phyloP scores from a whole-genome alignment of 1,140 invertebrate species.

The Aphelenchoides fujianensis region DNA sequence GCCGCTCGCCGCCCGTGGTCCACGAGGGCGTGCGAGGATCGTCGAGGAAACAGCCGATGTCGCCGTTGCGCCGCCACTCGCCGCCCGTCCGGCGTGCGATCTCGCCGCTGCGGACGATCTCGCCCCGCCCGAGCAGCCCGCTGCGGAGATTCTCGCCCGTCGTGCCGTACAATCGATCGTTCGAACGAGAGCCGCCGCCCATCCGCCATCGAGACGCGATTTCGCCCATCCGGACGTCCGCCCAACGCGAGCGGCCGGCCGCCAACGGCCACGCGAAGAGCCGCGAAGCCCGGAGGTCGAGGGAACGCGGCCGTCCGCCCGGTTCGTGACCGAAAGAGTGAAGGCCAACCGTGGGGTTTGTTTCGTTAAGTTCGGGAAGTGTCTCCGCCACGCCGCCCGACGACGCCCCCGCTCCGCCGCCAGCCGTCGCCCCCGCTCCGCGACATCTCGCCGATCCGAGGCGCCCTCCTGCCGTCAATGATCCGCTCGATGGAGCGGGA shows the following conservation, averaged over 20 bases:
- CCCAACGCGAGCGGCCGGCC: background rate
- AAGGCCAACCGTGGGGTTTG: background rate
- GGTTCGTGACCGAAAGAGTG: background rate
- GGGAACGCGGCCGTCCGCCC: background rate
- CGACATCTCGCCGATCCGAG: slow-evolving; percentile 16
- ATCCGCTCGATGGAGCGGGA: background rate
- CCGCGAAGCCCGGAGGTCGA: too few relatives aligned
- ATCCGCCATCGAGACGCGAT: background rate
- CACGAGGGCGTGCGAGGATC: background rate
- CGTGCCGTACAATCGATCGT: background rate
- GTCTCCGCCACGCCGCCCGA: background rate
- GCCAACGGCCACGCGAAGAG: too few relatives aligned
- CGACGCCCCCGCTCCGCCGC: background rate
- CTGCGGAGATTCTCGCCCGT: background rate
- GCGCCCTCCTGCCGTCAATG: slow-evolving; percentile 16
- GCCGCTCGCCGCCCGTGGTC: background rate
- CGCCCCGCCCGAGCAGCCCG: background rate
- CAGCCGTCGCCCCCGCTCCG: too few relatives aligned
- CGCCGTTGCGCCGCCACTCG: background rate
- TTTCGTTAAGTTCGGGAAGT: background rate
- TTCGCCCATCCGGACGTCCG: background rate
- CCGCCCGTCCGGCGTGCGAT: background rate
- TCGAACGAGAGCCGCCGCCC: background rate
- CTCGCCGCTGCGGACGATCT: background rate
- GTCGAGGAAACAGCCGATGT: background rate